Percentiles rank a stretch among this genome's conserved stretches.
Conservation (phyloP, 1,140 invertebrate species). For the Plutomurus gul region DNA sequence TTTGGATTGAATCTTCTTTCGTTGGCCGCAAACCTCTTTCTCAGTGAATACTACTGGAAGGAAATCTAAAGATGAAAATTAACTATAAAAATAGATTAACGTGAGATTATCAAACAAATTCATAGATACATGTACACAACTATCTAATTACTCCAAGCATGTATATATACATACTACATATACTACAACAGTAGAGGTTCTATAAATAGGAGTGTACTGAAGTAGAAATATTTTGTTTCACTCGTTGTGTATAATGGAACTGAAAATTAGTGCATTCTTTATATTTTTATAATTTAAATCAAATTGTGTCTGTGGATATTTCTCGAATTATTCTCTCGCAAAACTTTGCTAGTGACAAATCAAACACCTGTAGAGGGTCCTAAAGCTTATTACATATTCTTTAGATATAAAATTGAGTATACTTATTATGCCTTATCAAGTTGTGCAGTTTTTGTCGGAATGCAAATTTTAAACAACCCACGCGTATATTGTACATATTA, state of each 20-base stretch:
- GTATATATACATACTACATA: too few relatives aligned
- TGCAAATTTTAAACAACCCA: too few relatives aligned
- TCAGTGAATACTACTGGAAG: neutral
- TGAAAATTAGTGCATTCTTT: constrained; percentile 12
- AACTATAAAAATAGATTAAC: neutral
- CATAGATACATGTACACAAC: too few relatives aligned
- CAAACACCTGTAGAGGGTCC: neutral
- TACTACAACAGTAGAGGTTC: too few relatives aligned
- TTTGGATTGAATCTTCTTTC: constrained; percentile 54
- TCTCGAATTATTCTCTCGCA: neutral
- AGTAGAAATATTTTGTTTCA: neutral
- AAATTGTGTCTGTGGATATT: neutral
- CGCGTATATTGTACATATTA: too few relatives aligned
- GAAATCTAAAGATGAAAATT: neutral
- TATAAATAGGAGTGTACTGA: too few relatives aligned
- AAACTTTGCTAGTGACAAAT: neutral
- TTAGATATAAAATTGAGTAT: too few relatives aligned
- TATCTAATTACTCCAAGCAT: too few relatives aligned
- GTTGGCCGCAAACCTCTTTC: constrained; percentile 47
- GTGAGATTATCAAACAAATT: neutral
- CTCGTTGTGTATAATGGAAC: neutral
- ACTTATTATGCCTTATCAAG: too few relatives aligned
- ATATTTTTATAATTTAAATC: constrained; percentile 29
- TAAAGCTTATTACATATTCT: too few relatives aligned
- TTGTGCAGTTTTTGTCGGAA: too few relatives aligned